Evolutionary conservation across 2,797 vertebrate genomes (phyloP), one percentile per base, ranked within the genome.

Genomic region (Acanthis flammea): DNA sequence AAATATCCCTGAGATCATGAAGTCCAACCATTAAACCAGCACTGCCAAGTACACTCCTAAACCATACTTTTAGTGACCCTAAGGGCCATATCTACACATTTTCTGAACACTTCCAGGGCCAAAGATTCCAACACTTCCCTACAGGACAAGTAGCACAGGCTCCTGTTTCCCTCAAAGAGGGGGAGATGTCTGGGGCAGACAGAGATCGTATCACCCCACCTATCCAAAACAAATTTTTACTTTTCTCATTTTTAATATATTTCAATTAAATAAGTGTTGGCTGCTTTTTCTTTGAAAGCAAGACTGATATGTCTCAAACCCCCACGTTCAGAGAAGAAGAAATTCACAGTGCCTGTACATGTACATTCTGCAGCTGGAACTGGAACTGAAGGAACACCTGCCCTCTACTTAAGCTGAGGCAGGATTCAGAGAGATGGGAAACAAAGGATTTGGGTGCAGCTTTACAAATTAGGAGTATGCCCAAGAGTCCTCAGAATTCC

Each of bases 231-330:
- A 12, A 42, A 28, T n/a, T 54, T 71, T 53, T 53, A 47, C 10
- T 12, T 67, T 45, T 51, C 12, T 42, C 3, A 35, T n/a, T 82
- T 71, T 31, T 0, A 44, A 85, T 42, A 22, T 42, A 28, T 42
- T 57, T 65, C 15, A 37, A 19, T 68, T 35, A 61, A 45, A 5
- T 45, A 86, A 62, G 22, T 14, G 13, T 19, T 71, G 57, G 17
- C 19, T n/a, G 9, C 1, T 90, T 78, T 51, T 60, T 37, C 9
- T 42, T 39, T 21, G 65, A 39, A 47, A 47, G 42, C 19, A 60
- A 66, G 10, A 50, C n/a, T 44, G 72, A 4, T 9, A n/a, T 0
- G 0, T 57, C 27, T 14, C 53, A 63, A 2, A 4, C 8, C 14
- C 13, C n/a, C n/a, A 23, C 0, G 1, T 23, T 41, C 23, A 11